Conservation (phyloP, 2,888 invertebrate species). For the Sarcophaga carnaria region DNA sequence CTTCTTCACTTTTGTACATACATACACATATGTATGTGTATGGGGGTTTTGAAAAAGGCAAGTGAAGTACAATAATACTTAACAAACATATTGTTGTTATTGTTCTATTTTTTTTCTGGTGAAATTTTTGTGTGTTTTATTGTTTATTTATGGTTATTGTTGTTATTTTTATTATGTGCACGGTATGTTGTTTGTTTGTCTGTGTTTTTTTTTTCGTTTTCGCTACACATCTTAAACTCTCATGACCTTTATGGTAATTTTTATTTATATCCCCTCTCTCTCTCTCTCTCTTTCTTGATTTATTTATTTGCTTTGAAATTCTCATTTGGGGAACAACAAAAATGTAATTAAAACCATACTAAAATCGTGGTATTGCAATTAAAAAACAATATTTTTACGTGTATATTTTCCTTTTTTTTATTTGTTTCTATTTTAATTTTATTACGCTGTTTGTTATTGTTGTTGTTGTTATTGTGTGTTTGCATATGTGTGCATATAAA, state of each 20-base stretch:
- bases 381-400: constrained; percentile 12
- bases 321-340: constrained; percentile 2
- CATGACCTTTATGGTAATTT: constrained; percentile 58
- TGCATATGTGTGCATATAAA: background rate
- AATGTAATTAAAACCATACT: constrained; percentile 41
- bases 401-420: background rate
- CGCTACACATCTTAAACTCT: constrained; percentile 59
- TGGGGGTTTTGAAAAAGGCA: constrained; percentile 36
- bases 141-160: constrained; percentile 9
- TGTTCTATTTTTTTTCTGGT: constrained; percentile 53
- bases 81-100: constrained; percentile 68
- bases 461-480: background rate
- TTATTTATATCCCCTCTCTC: background rate
- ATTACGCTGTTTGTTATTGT: background rate
- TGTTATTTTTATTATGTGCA: background rate
- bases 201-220: constrained; percentile 27
- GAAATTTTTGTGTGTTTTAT: background rate
- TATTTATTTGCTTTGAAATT: constrained; percentile 23
- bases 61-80: constrained; percentile 58
- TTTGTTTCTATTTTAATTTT: constrained; percentile 17
- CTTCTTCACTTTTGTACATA: constrained; percentile 4
- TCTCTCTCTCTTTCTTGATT: background rate
- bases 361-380: constrained; percentile 45
- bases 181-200: background rate
- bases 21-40: background rate